These are phyloP conservation scores for Gryon sp. DNA, from an alignment of 1,140 invertebrate genomes.

Conservation along the genomic window DNA sequence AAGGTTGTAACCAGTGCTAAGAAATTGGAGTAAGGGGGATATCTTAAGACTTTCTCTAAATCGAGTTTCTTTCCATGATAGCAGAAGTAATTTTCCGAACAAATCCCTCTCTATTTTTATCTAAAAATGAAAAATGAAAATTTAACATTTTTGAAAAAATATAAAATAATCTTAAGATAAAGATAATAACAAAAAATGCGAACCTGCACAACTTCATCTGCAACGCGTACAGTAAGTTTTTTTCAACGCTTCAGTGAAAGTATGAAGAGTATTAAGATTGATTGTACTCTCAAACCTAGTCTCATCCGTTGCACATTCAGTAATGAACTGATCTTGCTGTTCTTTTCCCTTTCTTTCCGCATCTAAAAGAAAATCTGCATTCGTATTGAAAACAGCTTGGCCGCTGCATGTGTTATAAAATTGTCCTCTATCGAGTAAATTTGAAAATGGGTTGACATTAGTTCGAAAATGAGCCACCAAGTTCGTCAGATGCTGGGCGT, in stretches of 20 bases:
- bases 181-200: background rate
- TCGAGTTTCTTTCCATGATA: slow-evolving; percentile 61
- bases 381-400: slow-evolving; percentile 13
- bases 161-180: background rate
- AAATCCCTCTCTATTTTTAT: slow-evolving; percentile 61
- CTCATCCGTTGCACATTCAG: slow-evolving; percentile 18
- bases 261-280: slow-evolving; percentile 26
- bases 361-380: slow-evolving; percentile 35
- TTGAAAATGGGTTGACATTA: too few relatives aligned
- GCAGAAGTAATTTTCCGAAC: slow-evolving; percentile 48
- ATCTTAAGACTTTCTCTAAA: slow-evolving; percentile 40
- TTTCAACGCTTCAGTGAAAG: slow-evolving; percentile 18
- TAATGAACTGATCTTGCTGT: slow-evolving; percentile 33
- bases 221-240: slow-evolving; percentile 33
- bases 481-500: too few relatives aligned
- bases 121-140: background rate
- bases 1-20: slow-evolving; percentile 57
- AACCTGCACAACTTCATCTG: slow-evolving; percentile 43
- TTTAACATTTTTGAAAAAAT: background rate
- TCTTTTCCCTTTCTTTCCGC: slow-evolving; percentile 34
- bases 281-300: slow-evolving; percentile 48
- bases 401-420: slow-evolving; percentile 56
- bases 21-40: slow-evolving; percentile 32
- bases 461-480: too few relatives aligned
- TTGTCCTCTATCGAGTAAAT: too few relatives aligned